A percentile compares a stretch with the other conserved stretches of the same genome.
These are phyloP conservation scores for Nymphalis c-album DNA, from an alignment of 2,888 invertebrate species.

Conservation along the genomic window DNA sequence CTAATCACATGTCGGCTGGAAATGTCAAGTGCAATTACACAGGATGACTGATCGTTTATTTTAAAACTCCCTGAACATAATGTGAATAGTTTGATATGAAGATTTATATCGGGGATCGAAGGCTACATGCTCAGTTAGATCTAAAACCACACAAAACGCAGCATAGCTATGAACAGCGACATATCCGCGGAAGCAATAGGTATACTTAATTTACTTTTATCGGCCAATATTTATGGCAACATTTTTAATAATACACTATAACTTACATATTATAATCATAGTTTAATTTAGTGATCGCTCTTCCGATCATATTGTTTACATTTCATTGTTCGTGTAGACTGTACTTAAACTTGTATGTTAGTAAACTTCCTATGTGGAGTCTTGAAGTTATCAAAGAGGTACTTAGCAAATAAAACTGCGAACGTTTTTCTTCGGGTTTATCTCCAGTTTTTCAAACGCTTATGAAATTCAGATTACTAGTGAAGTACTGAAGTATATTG, in stretches of 20 bases:
- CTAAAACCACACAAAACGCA: background rate
- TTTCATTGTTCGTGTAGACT: conserved; percentile 1
- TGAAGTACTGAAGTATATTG: no score
- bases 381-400: background rate
- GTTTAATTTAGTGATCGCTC: conserved; percentile 28
- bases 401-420: conserved; percentile 1
- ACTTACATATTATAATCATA: conserved; percentile 14
- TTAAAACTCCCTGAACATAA: background rate
- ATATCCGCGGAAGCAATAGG: conserved; percentile 18
- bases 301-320: background rate
- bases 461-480: no score
- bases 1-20: background rate
- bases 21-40: background rate
- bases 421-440: background rate
- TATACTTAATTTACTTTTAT: conserved; percentile 6
- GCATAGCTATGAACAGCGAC: conserved; percentile 4
- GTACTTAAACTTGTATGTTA: conserved; percentile 18
- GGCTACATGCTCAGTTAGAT: background rate
- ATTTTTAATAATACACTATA: conserved; percentile 14
- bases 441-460: background rate
- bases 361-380: background rate
- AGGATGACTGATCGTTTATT: conserved; percentile 1
- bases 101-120: background rate
- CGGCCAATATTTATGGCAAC: conserved; percentile 12
- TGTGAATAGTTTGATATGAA: background rate